These are phyloP conservation scores for Orchesella flavescens DNA, from an alignment of 2,888 invertebrate genomes.

Conservation along the genomic window DNA sequence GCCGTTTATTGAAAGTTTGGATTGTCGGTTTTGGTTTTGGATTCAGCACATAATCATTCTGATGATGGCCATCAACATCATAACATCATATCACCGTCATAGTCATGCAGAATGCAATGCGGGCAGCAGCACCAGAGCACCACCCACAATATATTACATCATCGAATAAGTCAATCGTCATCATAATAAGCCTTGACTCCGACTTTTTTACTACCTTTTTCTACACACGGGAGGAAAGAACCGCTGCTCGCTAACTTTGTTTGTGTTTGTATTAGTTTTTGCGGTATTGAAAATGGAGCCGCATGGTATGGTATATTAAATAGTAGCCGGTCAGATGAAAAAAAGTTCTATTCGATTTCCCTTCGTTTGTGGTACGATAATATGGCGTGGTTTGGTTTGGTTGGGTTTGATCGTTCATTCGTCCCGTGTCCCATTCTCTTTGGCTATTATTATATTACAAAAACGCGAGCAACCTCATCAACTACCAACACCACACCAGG, in stretches of 20 bases:
- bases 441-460: too few relatives aligned
- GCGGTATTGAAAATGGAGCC: neutral
- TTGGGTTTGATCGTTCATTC: too few relatives aligned
- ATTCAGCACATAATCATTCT: too few relatives aligned
- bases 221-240: neutral
- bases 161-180: constrained; percentile 46
- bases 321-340: neutral
- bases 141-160: constrained; percentile 54
- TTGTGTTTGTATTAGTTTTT: neutral
- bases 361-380: too few relatives aligned
- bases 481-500: too few relatives aligned
- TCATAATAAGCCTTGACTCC: constrained; percentile 18
- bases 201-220: neutral
- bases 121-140: constrained; percentile 10
- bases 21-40: too few relatives aligned
- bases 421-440: too few relatives aligned
- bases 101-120: neutral
- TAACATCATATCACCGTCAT: neutral
- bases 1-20: too few relatives aligned
- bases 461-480: too few relatives aligned
- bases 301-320: neutral
- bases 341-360: neutral
- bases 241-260: neutral
- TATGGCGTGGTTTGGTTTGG: too few relatives aligned
- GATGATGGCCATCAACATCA: neutral